A percentile compares a stretch with the other conserved stretches of the same genome.
phyloP scores from a whole-genome alignment of 2,113 vertebrate species.

The Camelus bactrianus region DNA sequence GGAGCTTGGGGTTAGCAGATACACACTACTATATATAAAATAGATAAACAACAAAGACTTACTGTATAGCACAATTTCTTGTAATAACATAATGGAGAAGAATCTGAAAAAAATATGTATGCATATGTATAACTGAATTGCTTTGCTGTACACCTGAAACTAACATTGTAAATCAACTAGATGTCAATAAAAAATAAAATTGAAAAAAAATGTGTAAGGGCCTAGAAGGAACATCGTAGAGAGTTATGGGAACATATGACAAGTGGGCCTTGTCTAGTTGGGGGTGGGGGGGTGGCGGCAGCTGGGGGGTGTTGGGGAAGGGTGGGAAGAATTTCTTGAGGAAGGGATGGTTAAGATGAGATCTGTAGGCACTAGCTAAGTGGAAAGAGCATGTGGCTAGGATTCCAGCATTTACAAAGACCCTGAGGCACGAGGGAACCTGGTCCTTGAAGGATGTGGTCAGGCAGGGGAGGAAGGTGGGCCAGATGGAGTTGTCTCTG shows the following conservation, averaged over 20 bases:
- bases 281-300: too few relatives aligned
- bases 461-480: neutral
- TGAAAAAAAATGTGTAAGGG: neutral
- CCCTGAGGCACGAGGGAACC: neutral
- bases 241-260: neutral
- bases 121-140: too few relatives aligned
- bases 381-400: neutral
- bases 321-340: neutral
- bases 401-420: neutral
- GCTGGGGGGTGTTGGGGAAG: neutral
- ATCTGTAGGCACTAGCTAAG: neutral
- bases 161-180: too few relatives aligned
- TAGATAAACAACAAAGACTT: too few relatives aligned
- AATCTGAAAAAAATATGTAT: too few relatives aligned
- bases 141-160: too few relatives aligned
- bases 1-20: too few relatives aligned
- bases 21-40: too few relatives aligned
- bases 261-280: neutral
- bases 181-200: too few relatives aligned
- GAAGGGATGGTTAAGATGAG: neutral
- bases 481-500: neutral
- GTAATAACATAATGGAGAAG: too few relatives aligned
- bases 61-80: too few relatives aligned
- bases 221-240: neutral
- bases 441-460: neutral